Evolutionary conservation across 2,888 invertebrate genomes (phyloP).

Genomic region (Philereme transversata): DNA sequence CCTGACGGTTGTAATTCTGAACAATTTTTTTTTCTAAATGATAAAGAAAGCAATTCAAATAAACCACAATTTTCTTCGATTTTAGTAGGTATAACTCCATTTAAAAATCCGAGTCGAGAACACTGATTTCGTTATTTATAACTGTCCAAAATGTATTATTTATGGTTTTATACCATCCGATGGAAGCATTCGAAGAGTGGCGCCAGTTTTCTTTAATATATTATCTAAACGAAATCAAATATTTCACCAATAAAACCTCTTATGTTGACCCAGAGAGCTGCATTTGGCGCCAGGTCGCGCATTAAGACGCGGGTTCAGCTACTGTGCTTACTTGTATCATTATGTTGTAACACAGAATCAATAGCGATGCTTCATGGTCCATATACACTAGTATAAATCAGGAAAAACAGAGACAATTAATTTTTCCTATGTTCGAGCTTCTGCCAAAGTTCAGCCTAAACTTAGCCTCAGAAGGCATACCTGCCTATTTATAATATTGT

Average conservation of each 20-base stretch:
- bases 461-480: neutral
- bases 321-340: conserved; percentile 47
- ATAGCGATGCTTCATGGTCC: conserved; percentile 33
- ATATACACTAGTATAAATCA: conserved; percentile 18
- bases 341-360: conserved; percentile 50
- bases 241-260: conserved; percentile 32
- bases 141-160: conserved; percentile 19
- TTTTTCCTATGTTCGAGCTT: neutral
- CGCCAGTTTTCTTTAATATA: conserved; percentile 32
- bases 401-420: neutral
- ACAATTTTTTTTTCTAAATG: too few species aligned
- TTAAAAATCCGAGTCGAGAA: too few species aligned
- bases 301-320: conserved; percentile 38
- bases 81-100: too few species aligned
- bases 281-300: conserved; percentile 29
- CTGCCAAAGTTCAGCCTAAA: neutral
- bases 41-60: too few species aligned
- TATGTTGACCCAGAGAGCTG: conserved; percentile 24
- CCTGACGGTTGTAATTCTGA: too few species aligned
- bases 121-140: neutral
- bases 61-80: too few species aligned
- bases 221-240: conserved; percentile 32
- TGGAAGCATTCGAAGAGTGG: conserved; percentile 23
- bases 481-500: neutral
- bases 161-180: conserved; percentile 23